Evolutionary conservation across 2,888 invertebrate genomes (phyloP), one percentile per base, ranked within the genome.

Genomic region (Zele albiditarsus): DNA sequence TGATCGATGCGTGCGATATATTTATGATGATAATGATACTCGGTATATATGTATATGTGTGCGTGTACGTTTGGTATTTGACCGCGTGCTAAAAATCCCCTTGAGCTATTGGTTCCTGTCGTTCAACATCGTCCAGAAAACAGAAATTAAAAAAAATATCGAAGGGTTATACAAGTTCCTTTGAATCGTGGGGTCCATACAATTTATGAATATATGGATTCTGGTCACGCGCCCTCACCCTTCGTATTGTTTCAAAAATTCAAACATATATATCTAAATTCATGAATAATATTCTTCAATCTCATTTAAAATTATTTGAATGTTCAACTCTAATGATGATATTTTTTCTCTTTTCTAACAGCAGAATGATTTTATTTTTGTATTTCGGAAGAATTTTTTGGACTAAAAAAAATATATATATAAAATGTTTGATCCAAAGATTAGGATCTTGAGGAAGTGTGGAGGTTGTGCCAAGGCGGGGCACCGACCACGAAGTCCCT

Each of bases 201-300:
- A 76, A 80, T 80, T 81, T 75, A 80, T 79, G 75, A 75, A 80
- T 80, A 79, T 80, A 78, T 78, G 77, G 73, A 81, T 79, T 76
- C 78, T 69, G 62, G 81, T 78, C 84, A 82, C 81, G 83, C 82
- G 82, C 78, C 76, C 77, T 76, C 71, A 62, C 68, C 58, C 67
- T 6, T 25, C 71, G 63, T 25, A 33, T 65, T 63, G 46, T 27
- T 42, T 49, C 42, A 63, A 53, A 53, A 20, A 53, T 20, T 20
- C 20, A 5, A 6, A 0, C 2, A n/a, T 53, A 76, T 12, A 73
- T 75, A 28, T 63, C 62, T 73, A 76, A 76, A 71, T 79, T 78
- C 46, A 75, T 71, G 75, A 60, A 72, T 77, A 74, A 78, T 69
- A 70, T 71, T 62, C n/a, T n/a, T n/a, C n/a, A n/a, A n/a, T n/a